Evolutionary conservation across 1,140 invertebrate species (phyloP), one percentile per base, ranked within the genome.

Genomic region (Drosophila oshimai): DNA sequence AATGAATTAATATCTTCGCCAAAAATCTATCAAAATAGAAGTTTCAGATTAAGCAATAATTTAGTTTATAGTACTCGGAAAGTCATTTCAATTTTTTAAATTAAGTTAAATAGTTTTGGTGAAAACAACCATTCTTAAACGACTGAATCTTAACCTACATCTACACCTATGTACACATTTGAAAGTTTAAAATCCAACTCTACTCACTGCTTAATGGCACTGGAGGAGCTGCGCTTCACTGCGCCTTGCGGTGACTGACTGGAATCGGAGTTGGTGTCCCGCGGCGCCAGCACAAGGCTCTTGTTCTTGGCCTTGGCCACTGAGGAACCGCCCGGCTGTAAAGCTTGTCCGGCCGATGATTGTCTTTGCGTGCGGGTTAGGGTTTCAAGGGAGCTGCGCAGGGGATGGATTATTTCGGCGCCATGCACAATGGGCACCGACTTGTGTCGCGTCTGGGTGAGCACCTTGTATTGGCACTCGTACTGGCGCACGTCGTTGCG

Each of bases 401-500:
- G 18, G 3, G 68, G 57, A 45, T 71, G 72, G 26, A 94, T 94
- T 73, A 93, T 94, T 20, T 93, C 92, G 42, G 93, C 93, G 33
- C 93, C 39, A 4, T 57, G 91, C 78, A 94, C 93, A 73, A 95
- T 94, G 57, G 78, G 61, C 46, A 95, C 94, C 37, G 95, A 95
- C 70, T 93, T 93, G 89, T 95, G 95, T 34, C 93, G 93, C 6
- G 95, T 96, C 89, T 95, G 94, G 17, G 95, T 96, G 54, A 93
- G 92, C 12, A 96, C 93, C 47, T 94, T 92, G 80, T 94, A 96
- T 60, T 95, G 93, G 53, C 93, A 91, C 88, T 97, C 96, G 79
- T 95, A 97, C 90, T 97, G 96, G 33, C 95, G 93, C 3, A 97
- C 91, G 91, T 97, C 96, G 79, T 96, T 97, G 54, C 95, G 92